phyloP scores from a whole-genome alignment of 2,113 vertebrate species.

The Ptychochromis oligacanthus region DNA sequence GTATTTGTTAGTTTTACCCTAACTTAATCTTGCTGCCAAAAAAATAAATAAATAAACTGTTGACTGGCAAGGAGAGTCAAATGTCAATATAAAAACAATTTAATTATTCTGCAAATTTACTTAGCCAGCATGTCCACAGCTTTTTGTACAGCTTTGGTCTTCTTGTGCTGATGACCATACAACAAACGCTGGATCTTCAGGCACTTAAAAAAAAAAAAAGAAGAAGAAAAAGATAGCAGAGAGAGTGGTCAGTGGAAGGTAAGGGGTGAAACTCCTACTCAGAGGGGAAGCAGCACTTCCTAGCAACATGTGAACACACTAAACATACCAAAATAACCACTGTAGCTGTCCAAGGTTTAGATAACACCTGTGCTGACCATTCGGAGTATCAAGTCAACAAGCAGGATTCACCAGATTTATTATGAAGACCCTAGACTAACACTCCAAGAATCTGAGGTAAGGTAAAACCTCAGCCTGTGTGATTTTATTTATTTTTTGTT shows the following conservation, averaged over 20 bases:
- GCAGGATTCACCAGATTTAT: conserved; percentile 20
- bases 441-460: not conserved
- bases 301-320: conserved; percentile 63
- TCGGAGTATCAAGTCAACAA: conserved; percentile 27
- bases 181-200: conserved; percentile 79
- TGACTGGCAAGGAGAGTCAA: not conserved
- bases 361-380: conserved; percentile 59
- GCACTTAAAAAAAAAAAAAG: conserved; percentile 68
- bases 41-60: not conserved
- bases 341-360: conserved; percentile 42
- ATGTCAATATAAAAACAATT: not conserved
- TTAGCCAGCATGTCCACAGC: conserved; percentile 75
- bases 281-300: conserved; percentile 55
- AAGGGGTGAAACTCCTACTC: conserved; percentile 37
- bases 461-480: not conserved
- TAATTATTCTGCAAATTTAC: conserved; percentile 59
- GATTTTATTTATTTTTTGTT: conserved; percentile 11
- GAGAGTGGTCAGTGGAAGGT: conserved; percentile 41
- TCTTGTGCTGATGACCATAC: conserved; percentile 76
- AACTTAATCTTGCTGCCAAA: not conserved
- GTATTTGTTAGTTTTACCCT: not conserved
- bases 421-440: conserved; percentile 3
- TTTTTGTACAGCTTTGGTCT: conserved; percentile 75
- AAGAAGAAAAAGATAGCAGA: conserved; percentile 5
- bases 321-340: conserved; percentile 76